Conservation (phyloP, 2,113 vertebrate species). For the Pseudorhombus dupliciocellatus region DNA sequence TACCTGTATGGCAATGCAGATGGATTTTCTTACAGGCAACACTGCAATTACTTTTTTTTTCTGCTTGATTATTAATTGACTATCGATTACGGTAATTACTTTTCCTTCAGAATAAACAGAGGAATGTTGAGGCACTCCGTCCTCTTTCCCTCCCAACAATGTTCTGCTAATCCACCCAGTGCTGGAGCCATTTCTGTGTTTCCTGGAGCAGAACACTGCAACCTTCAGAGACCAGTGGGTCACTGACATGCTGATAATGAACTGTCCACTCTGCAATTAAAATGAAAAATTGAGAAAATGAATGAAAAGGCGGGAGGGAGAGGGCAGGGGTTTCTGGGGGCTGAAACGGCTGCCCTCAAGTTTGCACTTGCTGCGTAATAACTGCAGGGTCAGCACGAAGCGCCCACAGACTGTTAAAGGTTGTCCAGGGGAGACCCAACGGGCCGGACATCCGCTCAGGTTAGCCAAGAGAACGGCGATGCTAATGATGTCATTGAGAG, state of each 20-base stretch:
- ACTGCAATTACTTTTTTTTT: neutral
- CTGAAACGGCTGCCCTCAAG: slow-evolving; percentile 26
- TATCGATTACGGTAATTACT: neutral
- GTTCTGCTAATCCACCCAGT: slow-evolving; percentile 47
- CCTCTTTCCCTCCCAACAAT: slow-evolving; percentile 1
- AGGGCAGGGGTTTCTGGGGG: slow-evolving; percentile 16
- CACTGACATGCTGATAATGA: slow-evolving; percentile 78
- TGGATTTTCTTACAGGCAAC: neutral
- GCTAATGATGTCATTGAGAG: slow-evolving; percentile 38
- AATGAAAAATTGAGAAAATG: slow-evolving; percentile 76
- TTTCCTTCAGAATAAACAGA: neutral
- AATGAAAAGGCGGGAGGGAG: slow-evolving; percentile 29
- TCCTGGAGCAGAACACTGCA: slow-evolving; percentile 66
- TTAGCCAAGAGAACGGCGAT: slow-evolving; percentile 16
- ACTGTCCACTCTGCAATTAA: slow-evolving; percentile 81
- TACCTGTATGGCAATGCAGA: neutral
- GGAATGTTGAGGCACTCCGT: neutral
- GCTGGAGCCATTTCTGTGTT: slow-evolving; percentile 53
- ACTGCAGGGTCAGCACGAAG: slow-evolving; percentile 63
- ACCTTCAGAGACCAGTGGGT: slow-evolving; percentile 76
- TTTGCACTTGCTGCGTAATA: slow-evolving; percentile 38
- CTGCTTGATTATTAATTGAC: neutral
- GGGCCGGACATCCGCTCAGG: slow-evolving; percentile 19
- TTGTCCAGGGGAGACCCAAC: slow-evolving; percentile 16
- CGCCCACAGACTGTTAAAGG: slow-evolving; percentile 42